These are phyloP conservation scores for Gyrodactylus salaris DNA, from an alignment of 1,140 invertebrate genomes.

Conservation along the genomic window DNA sequence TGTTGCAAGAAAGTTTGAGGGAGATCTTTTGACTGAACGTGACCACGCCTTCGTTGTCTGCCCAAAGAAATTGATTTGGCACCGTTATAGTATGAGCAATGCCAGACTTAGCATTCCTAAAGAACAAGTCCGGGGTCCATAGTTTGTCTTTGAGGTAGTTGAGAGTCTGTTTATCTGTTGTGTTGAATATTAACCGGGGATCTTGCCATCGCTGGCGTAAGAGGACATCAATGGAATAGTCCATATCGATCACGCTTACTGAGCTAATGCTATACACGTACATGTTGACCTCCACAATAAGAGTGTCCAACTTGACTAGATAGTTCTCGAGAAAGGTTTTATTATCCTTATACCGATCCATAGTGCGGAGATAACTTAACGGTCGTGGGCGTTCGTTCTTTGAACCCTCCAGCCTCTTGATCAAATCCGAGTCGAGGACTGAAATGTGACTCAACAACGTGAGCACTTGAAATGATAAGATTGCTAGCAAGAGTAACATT, in stretches of 20 bases:
- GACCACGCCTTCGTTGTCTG: constrained; percentile 27
- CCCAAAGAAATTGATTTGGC: constrained; percentile 30
- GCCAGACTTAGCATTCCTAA: not conserved
- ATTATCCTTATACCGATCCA: too few relatives aligned
- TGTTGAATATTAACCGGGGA: constrained; percentile 24
- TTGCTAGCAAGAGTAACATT: too few relatives aligned
- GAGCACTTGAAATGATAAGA: too few relatives aligned
- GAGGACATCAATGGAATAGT: constrained; percentile 40
- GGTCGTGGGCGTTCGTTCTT: not conserved
- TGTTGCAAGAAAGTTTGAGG: constrained; percentile 32
- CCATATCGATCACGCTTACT: constrained; percentile 9
- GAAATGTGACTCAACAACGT: too few relatives aligned
- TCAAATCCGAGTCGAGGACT: not conserved
- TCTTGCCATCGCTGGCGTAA: constrained; percentile 43
- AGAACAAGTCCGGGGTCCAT: constrained; percentile 3
- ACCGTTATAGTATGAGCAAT: constrained; percentile 20
- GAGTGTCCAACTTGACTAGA: not conserved
- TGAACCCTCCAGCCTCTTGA: not conserved
- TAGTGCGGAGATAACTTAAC: not conserved
- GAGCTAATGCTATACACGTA: not conserved
- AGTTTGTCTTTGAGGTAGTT: constrained; percentile 4
- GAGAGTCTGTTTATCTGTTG: constrained; percentile 14
- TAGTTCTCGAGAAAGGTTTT: not conserved
- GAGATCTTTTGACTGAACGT: constrained; percentile 21
- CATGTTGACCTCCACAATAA: not conserved